A percentile compares a stretch with the other conserved stretches of the same genome.
phyloP scores from a whole-genome alignment of 2,113 vertebrate species.

The Rhipidura dahli region DNA sequence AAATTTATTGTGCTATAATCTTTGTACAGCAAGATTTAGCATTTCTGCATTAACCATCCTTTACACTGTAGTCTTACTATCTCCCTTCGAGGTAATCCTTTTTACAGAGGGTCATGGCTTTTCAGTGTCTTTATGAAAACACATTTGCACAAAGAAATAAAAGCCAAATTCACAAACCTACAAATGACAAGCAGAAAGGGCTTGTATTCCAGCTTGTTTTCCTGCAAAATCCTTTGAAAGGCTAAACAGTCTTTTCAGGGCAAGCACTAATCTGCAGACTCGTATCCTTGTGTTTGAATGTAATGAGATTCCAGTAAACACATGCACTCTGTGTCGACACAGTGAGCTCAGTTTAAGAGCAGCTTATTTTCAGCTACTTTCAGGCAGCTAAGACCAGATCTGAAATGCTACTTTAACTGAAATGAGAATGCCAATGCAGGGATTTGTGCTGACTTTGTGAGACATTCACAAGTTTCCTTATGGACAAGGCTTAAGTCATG shows the following conservation, averaged over 20 bases:
- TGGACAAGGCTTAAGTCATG: not conserved
- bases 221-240: conserved; percentile 42
- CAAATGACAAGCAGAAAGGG: conserved; percentile 18
- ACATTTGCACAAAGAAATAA: conserved; percentile 20
- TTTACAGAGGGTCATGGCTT: conserved; percentile 42
- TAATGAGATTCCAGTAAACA: conserved; percentile 35
- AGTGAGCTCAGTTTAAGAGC: not conserved
- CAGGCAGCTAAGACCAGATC: not conserved
- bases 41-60: conserved; percentile 17
- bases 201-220: conserved; percentile 28
- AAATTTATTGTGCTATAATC: conserved; percentile 34
- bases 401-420: not conserved
- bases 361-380: not conserved
- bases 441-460: not conserved
- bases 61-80: not conserved
- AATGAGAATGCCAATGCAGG: not conserved
- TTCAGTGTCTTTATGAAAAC: not conserved
- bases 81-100: conserved; percentile 22
- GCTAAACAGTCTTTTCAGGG: conserved; percentile 21
- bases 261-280: conserved; percentile 28
- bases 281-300: not conserved
- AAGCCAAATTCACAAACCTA: conserved; percentile 41
- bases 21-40: conserved; percentile 1
- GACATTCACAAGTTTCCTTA: not conserved
- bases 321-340: not conserved